Conservation (phyloP, 2,888 invertebrate species). For the Caenorhabditis uteleia region DNA sequence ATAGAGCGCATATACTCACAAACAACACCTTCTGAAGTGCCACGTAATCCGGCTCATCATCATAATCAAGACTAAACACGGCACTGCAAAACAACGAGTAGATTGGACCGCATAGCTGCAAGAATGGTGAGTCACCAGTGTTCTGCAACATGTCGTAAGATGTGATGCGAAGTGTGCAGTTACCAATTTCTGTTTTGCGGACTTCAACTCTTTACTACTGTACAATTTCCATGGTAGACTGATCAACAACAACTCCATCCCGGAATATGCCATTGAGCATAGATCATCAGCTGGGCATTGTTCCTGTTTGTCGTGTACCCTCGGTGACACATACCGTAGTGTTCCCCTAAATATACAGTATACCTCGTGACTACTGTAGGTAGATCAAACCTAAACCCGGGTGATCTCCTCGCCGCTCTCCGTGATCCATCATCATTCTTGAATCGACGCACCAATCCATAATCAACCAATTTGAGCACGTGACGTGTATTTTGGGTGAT, state of each 20-base stretch:
- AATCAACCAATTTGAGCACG: slow-evolving; percentile 46
- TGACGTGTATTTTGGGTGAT: slow-evolving; percentile 45
- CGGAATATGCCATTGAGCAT: slow-evolving; percentile 48
- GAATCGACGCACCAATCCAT: slow-evolving; percentile 51
- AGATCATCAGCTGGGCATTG: slow-evolving; percentile 53
- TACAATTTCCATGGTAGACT: slow-evolving; percentile 49
- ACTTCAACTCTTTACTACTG: slow-evolving; percentile 30
- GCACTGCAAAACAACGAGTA: slow-evolving; percentile 39
- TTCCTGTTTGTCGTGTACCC: slow-evolving; percentile 47
- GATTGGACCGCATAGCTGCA: slow-evolving; percentile 9
- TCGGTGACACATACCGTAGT: slow-evolving; percentile 58
- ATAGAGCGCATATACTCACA: slow-evolving; percentile 2
- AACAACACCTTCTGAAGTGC: slow-evolving; percentile 42
- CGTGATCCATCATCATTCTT: slow-evolving; percentile 40
- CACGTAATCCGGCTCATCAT: slow-evolving; percentile 52
- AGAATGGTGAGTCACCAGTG: slow-evolving; percentile 7
- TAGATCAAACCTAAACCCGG: slow-evolving; percentile 29
- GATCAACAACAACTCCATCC: slow-evolving; percentile 42
- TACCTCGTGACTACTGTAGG: background rate
- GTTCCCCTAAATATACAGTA: slow-evolving; percentile 65
- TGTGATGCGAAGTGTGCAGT: slow-evolving; percentile 6
- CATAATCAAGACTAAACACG: slow-evolving; percentile 38
- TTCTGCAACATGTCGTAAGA: background rate
- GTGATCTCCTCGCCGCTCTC: slow-evolving; percentile 22
- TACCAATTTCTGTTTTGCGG: slow-evolving; percentile 48